Percentiles rank a stretch among this genome's conserved stretches.
Conservation (phyloP, 2,113 vertebrate species). For the Illadopsis cleaveri region DNA sequence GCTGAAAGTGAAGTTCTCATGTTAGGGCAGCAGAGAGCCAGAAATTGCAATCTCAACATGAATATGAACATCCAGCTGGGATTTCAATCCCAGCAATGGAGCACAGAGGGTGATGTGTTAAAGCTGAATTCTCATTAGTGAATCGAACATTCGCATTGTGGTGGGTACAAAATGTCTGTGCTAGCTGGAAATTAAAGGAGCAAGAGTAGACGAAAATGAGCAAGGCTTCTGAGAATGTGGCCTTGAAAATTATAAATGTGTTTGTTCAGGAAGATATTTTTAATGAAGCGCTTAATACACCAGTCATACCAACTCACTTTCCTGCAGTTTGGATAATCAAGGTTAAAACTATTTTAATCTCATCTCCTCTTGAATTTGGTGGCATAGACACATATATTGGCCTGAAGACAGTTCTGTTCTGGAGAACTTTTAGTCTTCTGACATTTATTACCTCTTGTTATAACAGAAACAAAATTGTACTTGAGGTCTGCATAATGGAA, state of each 20-base stretch:
- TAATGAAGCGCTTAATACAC: neutral
- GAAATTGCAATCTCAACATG: slow-evolving; percentile 32
- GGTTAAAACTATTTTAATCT: neutral
- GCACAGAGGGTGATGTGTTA: neutral
- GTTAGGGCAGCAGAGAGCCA: neutral
- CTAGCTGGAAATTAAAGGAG: neutral
- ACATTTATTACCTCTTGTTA: neutral
- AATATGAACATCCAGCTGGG: slow-evolving; percentile 47
- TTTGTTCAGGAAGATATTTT: neutral
- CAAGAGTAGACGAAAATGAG: neutral
- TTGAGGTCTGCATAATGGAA: neutral
- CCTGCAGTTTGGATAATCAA: neutral
- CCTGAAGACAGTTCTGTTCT: neutral
- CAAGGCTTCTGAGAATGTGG: neutral
- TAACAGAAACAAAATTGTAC: neutral
- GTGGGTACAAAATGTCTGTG: neutral
- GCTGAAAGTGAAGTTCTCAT: neutral
- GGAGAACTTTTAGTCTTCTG: neutral
- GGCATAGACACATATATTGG: neutral
- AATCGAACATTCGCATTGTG: neutral
- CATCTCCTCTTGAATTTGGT: neutral
- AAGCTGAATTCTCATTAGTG: slow-evolving; percentile 12
- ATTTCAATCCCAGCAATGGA: neutral
- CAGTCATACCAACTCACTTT: neutral
- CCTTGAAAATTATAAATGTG: neutral